phyloP scores from a whole-genome alignment of 2,113 vertebrate species.

The Hemicordylus capensis region DNA sequence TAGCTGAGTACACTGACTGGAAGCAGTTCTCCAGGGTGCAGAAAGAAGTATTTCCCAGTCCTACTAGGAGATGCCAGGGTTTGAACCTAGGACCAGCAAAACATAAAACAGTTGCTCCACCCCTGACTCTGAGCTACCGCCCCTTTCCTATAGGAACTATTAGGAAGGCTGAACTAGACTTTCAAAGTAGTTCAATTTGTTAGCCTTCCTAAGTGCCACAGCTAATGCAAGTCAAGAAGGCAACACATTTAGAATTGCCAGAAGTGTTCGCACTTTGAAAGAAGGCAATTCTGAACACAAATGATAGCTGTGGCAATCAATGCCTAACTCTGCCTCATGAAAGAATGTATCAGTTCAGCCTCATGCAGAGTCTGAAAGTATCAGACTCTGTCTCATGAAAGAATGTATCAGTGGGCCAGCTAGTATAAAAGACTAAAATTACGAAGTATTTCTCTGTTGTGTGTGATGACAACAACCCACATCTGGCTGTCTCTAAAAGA shows the following conservation, averaged over 20 bases:
- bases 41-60: too few species aligned
- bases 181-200: background rate
- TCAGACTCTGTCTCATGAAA: background rate
- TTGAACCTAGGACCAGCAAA: too few species aligned
- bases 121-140: too few species aligned
- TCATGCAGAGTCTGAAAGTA: too few species aligned
- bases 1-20: too few species aligned
- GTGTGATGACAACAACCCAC: background rate
- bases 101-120: too few species aligned
- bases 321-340: background rate
- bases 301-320: background rate
- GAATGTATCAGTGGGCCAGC: background rate
- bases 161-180: background rate
- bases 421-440: background rate
- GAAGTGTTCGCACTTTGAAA: slow-evolving; percentile 10
- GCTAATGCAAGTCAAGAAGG: background rate
- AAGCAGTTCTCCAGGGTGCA: too few species aligned
- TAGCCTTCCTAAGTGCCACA: background rate
- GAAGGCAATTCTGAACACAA: background rate
- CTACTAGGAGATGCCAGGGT: too few species aligned
- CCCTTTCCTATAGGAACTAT: too few species aligned
- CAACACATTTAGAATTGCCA: background rate
- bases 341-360: too few species aligned
- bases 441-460: background rate
- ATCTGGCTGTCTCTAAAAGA: slow-evolving; percentile 1